Evolutionary conservation across 2,888 invertebrate genomes (phyloP).

Genomic region (Teleogryllus oceanicus): DNA sequence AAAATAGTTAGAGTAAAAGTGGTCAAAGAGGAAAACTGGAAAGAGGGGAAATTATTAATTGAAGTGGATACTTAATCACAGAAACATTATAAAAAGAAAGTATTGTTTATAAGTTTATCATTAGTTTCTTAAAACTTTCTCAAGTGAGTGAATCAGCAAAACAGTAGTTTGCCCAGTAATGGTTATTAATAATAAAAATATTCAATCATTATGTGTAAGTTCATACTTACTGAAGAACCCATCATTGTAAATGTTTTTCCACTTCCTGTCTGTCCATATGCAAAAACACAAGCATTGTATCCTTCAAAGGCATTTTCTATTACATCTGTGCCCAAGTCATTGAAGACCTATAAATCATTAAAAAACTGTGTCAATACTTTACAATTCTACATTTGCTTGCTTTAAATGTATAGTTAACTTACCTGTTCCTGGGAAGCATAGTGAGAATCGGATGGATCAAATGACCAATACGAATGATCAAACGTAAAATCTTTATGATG

Average conservation of each 20-base stretch:
- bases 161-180: constrained; percentile 29
- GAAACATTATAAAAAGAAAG: not conserved
- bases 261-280: constrained; percentile 88
- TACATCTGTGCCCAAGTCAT: constrained; percentile 73
- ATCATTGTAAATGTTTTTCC: constrained; percentile 92
- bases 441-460: constrained; percentile 62
- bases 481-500: constrained; percentile 83
- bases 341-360: constrained; percentile 55
- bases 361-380: not conserved
- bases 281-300: constrained; percentile 88
- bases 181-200: constrained; percentile 24
- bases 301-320: constrained; percentile 78
- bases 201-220: not conserved
- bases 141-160: not conserved
- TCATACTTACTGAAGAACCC: constrained; percentile 64
- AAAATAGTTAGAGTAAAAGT: no score
- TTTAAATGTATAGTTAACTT: constrained; percentile 33
- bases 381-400: constrained; percentile 23
- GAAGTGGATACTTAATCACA: no score
- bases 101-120: no score
- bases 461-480: constrained; percentile 87
- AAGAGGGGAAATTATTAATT: no score
- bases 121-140: not conserved
- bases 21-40: no score
- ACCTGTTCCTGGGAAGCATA: constrained; percentile 81